A percentile compares a stretch with the other conserved stretches of the same genome.
Evolutionary conservation across 2,797 vertebrate species (phyloP).

Genomic region (Arrhamphus sclerolepis): DNA sequence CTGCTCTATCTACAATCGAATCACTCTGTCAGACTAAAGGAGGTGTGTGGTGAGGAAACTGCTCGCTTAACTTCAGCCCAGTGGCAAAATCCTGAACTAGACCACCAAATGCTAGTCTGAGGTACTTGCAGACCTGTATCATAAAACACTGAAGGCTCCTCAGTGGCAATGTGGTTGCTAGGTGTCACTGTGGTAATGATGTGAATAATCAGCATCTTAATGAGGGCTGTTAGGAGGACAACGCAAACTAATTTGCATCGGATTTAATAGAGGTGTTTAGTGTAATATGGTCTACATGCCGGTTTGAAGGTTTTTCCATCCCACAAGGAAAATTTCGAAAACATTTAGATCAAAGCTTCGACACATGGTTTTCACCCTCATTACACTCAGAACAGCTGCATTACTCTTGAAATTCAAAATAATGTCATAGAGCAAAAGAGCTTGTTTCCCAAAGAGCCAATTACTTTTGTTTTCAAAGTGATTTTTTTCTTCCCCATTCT

Average conservation of each 20-base stretch:
- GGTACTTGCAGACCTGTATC: slow-evolving; percentile 21
- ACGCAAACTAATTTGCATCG: slow-evolving; percentile 61
- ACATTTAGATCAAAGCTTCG: too few relatives aligned
- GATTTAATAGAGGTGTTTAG: slow-evolving; percentile 7
- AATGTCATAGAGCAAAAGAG: too few relatives aligned
- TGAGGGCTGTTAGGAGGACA: slow-evolving; percentile 54
- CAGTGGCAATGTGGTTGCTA: slow-evolving; percentile 63
- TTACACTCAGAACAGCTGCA: too few relatives aligned
- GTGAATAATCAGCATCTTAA: slow-evolving; percentile 66
- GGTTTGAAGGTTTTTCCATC: too few relatives aligned
- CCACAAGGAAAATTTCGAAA: too few relatives aligned
- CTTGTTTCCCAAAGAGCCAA: too few relatives aligned
- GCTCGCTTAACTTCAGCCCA: slow-evolving; percentile 20
- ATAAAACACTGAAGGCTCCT: slow-evolving; percentile 30
- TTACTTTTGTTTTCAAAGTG: too few relatives aligned
- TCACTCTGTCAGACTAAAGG: slow-evolving; percentile 42
- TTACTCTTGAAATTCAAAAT: too few relatives aligned
- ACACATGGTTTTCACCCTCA: too few relatives aligned
- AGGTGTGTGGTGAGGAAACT: slow-evolving; percentile 12
- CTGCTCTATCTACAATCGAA: slow-evolving; percentile 49
- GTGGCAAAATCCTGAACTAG: slow-evolving; percentile 26
- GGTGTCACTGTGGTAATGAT: slow-evolving; percentile 64
- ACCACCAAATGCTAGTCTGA: slow-evolving; percentile 19
- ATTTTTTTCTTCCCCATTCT: too few relatives aligned
- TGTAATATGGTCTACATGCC: too few relatives aligned